These are phyloP conservation scores for Parnassius smintheus DNA, from an alignment of 2,888 invertebrate genomes.

Conservation along the genomic window DNA sequence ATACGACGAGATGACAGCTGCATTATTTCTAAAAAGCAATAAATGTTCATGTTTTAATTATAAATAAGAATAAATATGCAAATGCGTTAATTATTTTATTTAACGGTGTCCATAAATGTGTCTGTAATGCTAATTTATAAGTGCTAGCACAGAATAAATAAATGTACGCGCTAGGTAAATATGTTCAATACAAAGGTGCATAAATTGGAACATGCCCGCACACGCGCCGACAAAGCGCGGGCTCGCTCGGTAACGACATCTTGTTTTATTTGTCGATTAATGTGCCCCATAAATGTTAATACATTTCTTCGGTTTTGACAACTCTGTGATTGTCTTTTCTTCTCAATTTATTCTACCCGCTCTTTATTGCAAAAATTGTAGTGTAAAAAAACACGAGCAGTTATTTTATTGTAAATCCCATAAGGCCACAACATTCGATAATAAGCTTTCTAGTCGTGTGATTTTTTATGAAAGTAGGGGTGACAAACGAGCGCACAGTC, in stretches of 20 bases:
- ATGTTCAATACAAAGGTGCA: conserved; percentile 38
- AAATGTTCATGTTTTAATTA: conserved; percentile 30
- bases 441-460: no score
- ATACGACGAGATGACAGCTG: conserved; percentile 14
- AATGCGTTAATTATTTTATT: conserved; percentile 26
- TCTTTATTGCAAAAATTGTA: no score
- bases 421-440: no score
- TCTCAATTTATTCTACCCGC: no score
- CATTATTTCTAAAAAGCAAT: conserved; percentile 28
- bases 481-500: no score
- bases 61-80: conserved; percentile 34
- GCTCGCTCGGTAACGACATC: conserved; percentile 37
- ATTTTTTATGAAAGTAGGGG: no score
- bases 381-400: no score
- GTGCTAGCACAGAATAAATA: conserved; percentile 20
- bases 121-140: conserved; percentile 44
- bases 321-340: conserved; percentile 1
- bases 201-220: conserved; percentile 42
- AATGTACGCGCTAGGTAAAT: conserved; percentile 30
- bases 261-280: conserved; percentile 48
- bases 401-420: no score
- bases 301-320: conserved; percentile 6
- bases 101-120: conserved; percentile 30
- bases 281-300: conserved; percentile 28
- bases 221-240: conserved; percentile 43